Conservation (phyloP, 2,888 invertebrate genomes). For the Pasiphila rectangulata region DNA sequence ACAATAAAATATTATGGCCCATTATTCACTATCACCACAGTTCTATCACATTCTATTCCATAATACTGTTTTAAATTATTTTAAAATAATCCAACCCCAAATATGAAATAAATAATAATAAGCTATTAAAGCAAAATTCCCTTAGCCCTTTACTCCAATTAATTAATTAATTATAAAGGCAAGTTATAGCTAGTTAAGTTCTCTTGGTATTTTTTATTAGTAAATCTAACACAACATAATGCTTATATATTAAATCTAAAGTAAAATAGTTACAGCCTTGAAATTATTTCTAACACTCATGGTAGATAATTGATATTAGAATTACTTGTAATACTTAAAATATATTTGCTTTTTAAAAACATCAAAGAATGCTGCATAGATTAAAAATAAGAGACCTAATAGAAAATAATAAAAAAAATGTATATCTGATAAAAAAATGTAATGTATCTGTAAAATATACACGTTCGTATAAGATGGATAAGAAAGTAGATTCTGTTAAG, state of each 20-base stretch:
- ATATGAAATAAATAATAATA: slow-evolving; percentile 16
- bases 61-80: slow-evolving; percentile 29
- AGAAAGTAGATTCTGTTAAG: not conserved
- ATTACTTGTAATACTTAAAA: not conserved
- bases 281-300: slow-evolving; percentile 13
- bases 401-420: not conserved
- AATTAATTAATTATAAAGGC: slow-evolving; percentile 19
- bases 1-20: slow-evolving; percentile 15
- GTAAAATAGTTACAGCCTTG: slow-evolving; percentile 26
- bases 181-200: slow-evolving; percentile 16
- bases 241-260: slow-evolving; percentile 9
- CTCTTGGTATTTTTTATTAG: not conserved
- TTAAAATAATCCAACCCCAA: slow-evolving; percentile 8
- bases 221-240: slow-evolving; percentile 13
- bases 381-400: not conserved
- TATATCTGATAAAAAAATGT: not conserved
- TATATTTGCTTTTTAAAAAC: not conserved
- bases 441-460: slow-evolving; percentile 1
- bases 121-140: slow-evolving; percentile 16
- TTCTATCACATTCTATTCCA: not conserved
- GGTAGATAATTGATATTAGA: not conserved
- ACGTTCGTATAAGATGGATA: no score
- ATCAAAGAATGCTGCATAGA: not conserved
- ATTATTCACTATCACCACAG: slow-evolving; percentile 16
- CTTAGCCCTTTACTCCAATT: slow-evolving; percentile 14